Percentiles rank a stretch among this genome's conserved stretches.
Evolutionary conservation across 2,113 vertebrate genomes (phyloP).

Genomic region (Cisticola juncidis): DNA sequence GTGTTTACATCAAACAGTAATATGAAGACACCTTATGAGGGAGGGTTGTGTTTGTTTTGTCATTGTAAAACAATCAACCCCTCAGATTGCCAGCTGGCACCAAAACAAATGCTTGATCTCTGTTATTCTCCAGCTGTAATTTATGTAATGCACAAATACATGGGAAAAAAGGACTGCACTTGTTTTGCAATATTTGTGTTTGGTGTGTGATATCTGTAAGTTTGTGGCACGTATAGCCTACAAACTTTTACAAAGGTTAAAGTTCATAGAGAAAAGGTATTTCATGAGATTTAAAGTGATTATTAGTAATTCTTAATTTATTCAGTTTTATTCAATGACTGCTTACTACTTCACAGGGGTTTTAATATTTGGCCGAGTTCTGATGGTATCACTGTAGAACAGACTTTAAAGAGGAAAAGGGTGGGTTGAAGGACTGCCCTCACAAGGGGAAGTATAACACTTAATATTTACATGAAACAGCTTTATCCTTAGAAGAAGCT

Average conservation of each 20-base stretch:
- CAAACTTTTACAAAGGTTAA: neutral
- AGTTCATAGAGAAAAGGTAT: neutral
- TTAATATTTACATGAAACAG: neutral
- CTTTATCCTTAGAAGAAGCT: neutral
- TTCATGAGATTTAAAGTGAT: neutral
- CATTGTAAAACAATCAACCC: neutral
- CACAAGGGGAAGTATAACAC: neutral
- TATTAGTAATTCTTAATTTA: neutral
- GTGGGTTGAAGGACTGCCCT: neutral
- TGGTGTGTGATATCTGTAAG: neutral
- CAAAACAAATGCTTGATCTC: neutral
- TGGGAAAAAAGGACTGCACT: neutral
- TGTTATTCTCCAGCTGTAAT: neutral
- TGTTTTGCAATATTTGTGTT: neutral
- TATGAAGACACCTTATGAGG: neutral
- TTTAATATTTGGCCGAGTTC: neutral
- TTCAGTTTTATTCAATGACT: neutral
- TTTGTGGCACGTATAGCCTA: neutral
- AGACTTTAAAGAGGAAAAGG: neutral
- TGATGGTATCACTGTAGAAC: neutral
- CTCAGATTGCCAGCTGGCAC: neutral
- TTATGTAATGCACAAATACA: neutral
- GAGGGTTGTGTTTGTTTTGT: neutral
- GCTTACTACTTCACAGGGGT: neutral
- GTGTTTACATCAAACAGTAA: neutral